Conservation (phyloP, 2,888 invertebrate species). For the Clostera curtula region DNA sequence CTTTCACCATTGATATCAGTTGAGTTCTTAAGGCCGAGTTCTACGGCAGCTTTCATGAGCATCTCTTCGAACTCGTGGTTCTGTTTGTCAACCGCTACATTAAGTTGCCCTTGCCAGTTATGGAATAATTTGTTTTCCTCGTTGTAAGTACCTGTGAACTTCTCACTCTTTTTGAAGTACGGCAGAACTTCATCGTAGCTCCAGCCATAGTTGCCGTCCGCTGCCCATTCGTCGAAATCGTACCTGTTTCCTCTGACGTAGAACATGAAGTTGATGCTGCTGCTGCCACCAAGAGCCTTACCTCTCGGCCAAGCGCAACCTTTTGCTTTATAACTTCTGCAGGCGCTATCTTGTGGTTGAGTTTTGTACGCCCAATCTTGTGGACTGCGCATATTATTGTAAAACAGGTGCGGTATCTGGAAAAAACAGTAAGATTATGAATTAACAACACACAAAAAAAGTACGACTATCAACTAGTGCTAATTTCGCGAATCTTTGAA, state of each 20-base stretch:
- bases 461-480: no score
- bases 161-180: conserved; percentile 79
- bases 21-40: conserved; percentile 76
- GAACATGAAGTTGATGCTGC: conserved; percentile 77
- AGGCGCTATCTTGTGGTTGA: conserved; percentile 48
- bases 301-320: conserved; percentile 77
- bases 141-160: conserved; percentile 18
- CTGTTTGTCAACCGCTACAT: conserved; percentile 72
- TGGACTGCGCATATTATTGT: conserved; percentile 28
- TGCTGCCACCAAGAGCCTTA: conserved; percentile 77
- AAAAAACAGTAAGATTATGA: conserved; percentile 16
- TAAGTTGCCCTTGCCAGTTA: conserved; percentile 75
- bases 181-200: conserved; percentile 77
- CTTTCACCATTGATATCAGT: conserved; percentile 77
- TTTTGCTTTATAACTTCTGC: conserved; percentile 44
- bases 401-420: conserved; percentile 34
- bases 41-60: conserved; percentile 75
- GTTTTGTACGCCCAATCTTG: conserved; percentile 75
- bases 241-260: conserved; percentile 72
- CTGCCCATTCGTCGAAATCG: conserved; percentile 74
- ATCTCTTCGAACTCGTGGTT: conserved; percentile 69
- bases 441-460: no score
- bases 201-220: conserved; percentile 78
- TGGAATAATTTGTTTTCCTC: conserved; percentile 71
- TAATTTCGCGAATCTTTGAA: no score